These are phyloP conservation scores for Pachyuromys duprasi DNA, from an alignment of 2,797 vertebrate genomes.

Conservation along the genomic window DNA sequence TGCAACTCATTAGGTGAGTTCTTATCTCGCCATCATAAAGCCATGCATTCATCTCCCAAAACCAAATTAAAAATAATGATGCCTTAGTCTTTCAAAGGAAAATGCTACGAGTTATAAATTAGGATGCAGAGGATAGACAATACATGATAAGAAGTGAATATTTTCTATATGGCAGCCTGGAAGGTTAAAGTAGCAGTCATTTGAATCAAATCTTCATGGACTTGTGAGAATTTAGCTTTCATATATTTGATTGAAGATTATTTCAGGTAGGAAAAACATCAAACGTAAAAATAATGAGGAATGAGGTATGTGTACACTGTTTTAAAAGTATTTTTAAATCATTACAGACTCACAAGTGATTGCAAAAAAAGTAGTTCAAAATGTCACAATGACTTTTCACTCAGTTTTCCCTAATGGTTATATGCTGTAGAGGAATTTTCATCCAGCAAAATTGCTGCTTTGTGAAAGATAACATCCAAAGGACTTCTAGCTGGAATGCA, in stretches of 20 bases:
- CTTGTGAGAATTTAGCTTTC: background rate
- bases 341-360: background rate
- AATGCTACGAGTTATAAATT: background rate
- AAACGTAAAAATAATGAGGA: background rate
- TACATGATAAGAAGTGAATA: background rate
- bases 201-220: constrained; percentile 30
- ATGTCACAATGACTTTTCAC: background rate
- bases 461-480: too few relatives aligned
- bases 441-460: too few relatives aligned
- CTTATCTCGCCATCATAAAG: background rate
- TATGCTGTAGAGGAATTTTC: too few relatives aligned
- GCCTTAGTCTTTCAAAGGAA: background rate
- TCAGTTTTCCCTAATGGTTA: background rate
- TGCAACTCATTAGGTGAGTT: background rate
- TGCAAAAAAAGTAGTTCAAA: constrained; percentile 19
- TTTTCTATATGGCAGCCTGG: background rate
- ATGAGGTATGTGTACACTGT: background rate
- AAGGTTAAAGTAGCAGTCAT: background rate
- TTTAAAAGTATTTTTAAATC: constrained; percentile 10
- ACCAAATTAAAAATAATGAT: background rate
- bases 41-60: background rate
- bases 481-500: too few relatives aligned
- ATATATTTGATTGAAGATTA: background rate
- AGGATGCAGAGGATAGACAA: background rate
- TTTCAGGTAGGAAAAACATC: background rate